Evolutionary conservation across 2,888 invertebrate genomes (phyloP), one percentile per base, ranked within the genome.

Genomic region (Eremobia ochroleuca): DNA sequence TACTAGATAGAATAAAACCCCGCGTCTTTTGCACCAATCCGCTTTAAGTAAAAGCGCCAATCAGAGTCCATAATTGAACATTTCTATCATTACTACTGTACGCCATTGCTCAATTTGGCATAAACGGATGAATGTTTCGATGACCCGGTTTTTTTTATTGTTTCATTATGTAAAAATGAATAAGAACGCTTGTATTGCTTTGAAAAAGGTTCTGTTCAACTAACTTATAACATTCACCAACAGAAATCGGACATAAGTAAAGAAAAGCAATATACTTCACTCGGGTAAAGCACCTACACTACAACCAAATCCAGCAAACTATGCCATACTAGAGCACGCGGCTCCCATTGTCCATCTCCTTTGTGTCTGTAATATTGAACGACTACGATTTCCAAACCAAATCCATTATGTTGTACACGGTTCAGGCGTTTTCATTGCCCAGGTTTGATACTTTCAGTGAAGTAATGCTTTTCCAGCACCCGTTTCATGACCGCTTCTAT

Each of bases 281-380:
- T 25, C 6, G 25, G 25, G 3, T 37, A 21, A 70, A 61, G 49
- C n/a, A n/a, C 46, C 52, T 15, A 40, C 25, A 52, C 34, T 18
- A 37, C 34, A 40, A 11, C 40, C 25, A 73, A 73, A 66, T 28
- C 40, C 25, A 49, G 34, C 40, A 59, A 73, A 73, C 65, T 49
- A 49, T 43, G 40, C 15, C 34, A 49, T 73, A 73, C 65, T 59
- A 66, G 65, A 8, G 4, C 43, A 59, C 34, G n/a, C 31, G 4
- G 25, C 43, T n/a, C 18, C 31, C 58, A 81, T 81, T 81, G 78
- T 79, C 21, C 52, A 61, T 34, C 28, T 66, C 59, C 31, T 31
- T 74, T 79, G 55, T 81, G 43, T 81, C 15, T 28, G 31, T 34
- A 46, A 52, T n/a, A 79, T 81, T 61, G 74, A 40, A 31, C 13